Base-by-base conservation (phyloP, 2,888 invertebrate species). In the Zhuqinia jingwanae region DNA sequence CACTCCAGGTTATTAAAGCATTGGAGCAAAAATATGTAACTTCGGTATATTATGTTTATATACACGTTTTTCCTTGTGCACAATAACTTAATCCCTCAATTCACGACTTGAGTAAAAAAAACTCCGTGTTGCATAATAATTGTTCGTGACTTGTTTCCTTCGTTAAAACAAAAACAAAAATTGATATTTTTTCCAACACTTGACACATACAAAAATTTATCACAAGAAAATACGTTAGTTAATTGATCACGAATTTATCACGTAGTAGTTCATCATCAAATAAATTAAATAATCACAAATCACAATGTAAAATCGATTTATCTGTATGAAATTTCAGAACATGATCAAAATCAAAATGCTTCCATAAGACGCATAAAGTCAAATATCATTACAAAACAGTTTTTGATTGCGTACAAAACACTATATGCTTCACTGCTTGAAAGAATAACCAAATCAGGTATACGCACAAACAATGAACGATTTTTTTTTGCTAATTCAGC, bases 141-240 rank as follows among this genome's bases (percentile, higher is more conserved):
- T 56, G 50, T 15, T 77, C 84, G 84, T 84, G 84, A 84, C 84
- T 84, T 65, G 84, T 68, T 84, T 77, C 70, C 2, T 73, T n/a
- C n/a, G n/a, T n/a, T n/a, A n/a, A n/a, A n/a, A n/a, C n/a, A n/a
- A n/a, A n/a, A n/a, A n/a, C n/a, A n/a, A n/a, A n/a, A n/a, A n/a
- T n/a, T n/a, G n/a, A n/a, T n/a, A n/a, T n/a, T n/a, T n/a, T n/a
- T n/a, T n/a, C n/a, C n/a, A n/a, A n/a, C n/a, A n/a, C n/a, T n/a
- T n/a, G n/a, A n/a, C n/a, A n/a, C n/a, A n/a, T 20, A 13, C 22
- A 36, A 65, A 30, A 36, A 36, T n/a, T n/a, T n/a, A 36, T 22
- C 65, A n/a, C 10, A 65, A 65, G 17, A 58, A 1, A 13, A 58
- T 17, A 58, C 11, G 15, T 56, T 2, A 56, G n/a, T n/a, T n/a